A percentile compares a stretch with the other conserved stretches of the same genome.
Evolutionary conservation across 2,797 vertebrate genomes (phyloP).

Genomic region (Loris lydekkerianus): DNA sequence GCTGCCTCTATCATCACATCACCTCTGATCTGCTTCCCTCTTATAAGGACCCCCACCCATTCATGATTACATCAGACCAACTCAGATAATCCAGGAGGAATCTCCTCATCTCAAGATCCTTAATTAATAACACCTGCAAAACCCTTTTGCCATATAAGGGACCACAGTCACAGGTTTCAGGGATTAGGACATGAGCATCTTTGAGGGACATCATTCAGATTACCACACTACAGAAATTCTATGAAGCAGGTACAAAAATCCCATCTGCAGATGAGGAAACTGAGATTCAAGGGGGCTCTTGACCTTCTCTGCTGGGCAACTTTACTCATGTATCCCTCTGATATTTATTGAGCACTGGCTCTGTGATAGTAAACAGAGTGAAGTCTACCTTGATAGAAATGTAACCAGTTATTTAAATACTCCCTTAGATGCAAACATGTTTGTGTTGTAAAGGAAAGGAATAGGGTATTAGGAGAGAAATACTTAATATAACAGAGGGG

Average conservation of each 20-base stretch:
- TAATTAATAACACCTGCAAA: not conserved
- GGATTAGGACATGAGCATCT: not conserved
- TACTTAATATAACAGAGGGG: not conserved
- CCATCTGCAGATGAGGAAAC: constrained; percentile 13
- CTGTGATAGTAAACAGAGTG: not conserved
- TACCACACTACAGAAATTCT: not conserved
- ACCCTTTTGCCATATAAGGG: not conserved
- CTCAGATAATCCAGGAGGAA: not conserved
- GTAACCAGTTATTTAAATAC: constrained; percentile 27
- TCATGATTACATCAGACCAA: not conserved
- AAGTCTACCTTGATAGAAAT: not conserved
- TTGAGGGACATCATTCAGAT: not conserved
- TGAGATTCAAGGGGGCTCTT: not conserved
- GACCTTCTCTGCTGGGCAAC: not conserved
- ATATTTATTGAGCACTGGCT: not conserved
- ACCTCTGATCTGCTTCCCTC: not conserved
- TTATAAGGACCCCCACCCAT: not conserved
- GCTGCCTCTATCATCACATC: not conserved
- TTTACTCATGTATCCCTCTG: not conserved
- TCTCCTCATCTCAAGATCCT: not conserved
- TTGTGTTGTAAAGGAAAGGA: not conserved
- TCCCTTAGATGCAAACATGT: not conserved
- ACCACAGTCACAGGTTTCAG: not conserved
- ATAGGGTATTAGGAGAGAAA: not conserved
- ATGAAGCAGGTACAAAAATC: not conserved